Percentiles rank a stretch among this genome's conserved stretches.
Evolutionary conservation across 2,888 invertebrate species (phyloP).

Genomic region (Congeria kusceri): DNA sequence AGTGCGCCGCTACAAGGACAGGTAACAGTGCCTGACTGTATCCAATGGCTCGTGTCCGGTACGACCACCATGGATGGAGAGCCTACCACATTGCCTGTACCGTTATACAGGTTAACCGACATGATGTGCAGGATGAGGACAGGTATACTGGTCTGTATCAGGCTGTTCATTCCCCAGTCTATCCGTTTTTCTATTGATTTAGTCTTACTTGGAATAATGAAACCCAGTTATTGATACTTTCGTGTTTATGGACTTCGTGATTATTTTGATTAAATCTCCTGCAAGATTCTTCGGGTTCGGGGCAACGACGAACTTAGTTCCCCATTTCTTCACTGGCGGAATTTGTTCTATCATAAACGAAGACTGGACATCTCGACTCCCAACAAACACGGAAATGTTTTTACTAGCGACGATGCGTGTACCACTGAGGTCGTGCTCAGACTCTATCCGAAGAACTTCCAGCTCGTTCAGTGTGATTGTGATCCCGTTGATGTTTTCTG

Average conservation of each 20-base stretch:
- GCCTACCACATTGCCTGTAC: constrained; percentile 12
- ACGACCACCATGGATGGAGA: constrained; percentile 20
- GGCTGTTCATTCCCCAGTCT: constrained; percentile 42
- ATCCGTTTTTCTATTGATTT: constrained; percentile 29
- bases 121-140: constrained; percentile 43
- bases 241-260: constrained; percentile 37
- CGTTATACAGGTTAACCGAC: constrained; percentile 48
- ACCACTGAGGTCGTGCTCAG: constrained; percentile 54
- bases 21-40: not conserved
- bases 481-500: constrained; percentile 17
- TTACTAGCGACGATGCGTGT: constrained; percentile 45
- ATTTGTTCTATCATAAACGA: constrained; percentile 55
- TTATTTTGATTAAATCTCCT: constrained; percentile 52
- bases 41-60: constrained; percentile 22
- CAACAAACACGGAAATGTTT: constrained; percentile 49
- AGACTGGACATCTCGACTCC: constrained; percentile 35
- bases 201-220: constrained; percentile 36
- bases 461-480: constrained; percentile 27
- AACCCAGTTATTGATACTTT: constrained; percentile 43
- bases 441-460: constrained; percentile 51
- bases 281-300: constrained; percentile 37
- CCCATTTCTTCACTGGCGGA: constrained; percentile 65
- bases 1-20: not conserved
- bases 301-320: constrained; percentile 48
- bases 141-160: constrained; percentile 36